These are phyloP conservation scores for Martes martes DNA, from an alignment of 2,113 vertebrate species.

Conservation along the genomic window DNA sequence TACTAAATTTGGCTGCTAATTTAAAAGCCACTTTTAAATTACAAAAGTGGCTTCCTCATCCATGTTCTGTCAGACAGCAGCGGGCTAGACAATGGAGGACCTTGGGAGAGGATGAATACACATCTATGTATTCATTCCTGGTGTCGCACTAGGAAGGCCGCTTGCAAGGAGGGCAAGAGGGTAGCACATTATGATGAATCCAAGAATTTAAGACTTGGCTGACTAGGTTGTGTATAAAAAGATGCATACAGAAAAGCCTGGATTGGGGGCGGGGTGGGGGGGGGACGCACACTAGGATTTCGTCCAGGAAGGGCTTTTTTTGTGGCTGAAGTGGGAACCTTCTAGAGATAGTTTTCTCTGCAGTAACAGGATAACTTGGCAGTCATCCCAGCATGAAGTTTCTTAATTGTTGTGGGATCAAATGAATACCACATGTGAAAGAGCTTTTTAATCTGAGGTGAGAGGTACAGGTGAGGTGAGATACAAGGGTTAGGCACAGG, in stretches of 20 bases:
- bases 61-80: not conserved
- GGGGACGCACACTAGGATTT: not conserved
- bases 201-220: not conserved
- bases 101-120: not conserved
- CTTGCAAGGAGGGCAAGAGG: not conserved
- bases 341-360: not conserved
- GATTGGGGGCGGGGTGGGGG: not conserved
- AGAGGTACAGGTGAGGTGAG: not conserved
- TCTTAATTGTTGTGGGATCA: slow-evolving; percentile 17
- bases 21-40: not conserved
- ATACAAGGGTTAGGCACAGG: not conserved
- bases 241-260: not conserved
- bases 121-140: not conserved
- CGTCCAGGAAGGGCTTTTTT: not conserved
- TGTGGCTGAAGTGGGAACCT: not conserved
- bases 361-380: slow-evolving; percentile 13
- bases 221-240: not conserved
- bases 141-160: not conserved
- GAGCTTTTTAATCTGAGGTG: not conserved
- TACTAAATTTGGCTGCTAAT: not conserved
- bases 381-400: not conserved
- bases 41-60: not conserved
- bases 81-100: not conserved
- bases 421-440: not conserved
- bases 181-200: not conserved